Evolutionary conservation across 2,113 vertebrate genomes (phyloP).

Genomic region (Arenaria interpres): DNA sequence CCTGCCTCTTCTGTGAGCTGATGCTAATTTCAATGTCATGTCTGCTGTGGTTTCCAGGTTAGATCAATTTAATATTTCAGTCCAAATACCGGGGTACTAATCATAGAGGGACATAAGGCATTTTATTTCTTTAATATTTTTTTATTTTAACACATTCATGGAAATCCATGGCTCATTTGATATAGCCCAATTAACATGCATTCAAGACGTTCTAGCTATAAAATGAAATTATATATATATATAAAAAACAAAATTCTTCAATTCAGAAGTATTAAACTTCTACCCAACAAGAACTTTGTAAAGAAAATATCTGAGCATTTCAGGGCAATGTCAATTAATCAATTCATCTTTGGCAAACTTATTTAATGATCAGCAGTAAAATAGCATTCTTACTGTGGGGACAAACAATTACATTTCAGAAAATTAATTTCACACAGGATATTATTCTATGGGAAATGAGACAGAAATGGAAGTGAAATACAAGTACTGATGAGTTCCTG

Average conservation of each 20-base stretch:
- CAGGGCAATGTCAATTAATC: background rate
- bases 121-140: background rate
- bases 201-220: background rate
- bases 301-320: background rate
- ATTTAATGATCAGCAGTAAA: background rate
- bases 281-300: background rate
- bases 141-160: background rate
- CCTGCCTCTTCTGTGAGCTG: background rate
- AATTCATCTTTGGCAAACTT: background rate
- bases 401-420: background rate
- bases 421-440: background rate
- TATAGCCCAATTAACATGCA: background rate
- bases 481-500: background rate
- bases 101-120: background rate
- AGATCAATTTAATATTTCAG: background rate
- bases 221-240: background rate
- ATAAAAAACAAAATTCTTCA: background rate
- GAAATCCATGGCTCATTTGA: background rate
- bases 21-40: background rate
- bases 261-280: background rate
- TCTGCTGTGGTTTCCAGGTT: background rate
- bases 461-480: background rate
- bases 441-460: background rate
- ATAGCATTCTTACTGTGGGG: background rate
- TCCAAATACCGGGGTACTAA: background rate